A percentile compares a stretch with the other conserved stretches of the same genome.
phyloP scores from a whole-genome alignment of 2,113 vertebrate species.

The Dicentrarchus labrax region DNA sequence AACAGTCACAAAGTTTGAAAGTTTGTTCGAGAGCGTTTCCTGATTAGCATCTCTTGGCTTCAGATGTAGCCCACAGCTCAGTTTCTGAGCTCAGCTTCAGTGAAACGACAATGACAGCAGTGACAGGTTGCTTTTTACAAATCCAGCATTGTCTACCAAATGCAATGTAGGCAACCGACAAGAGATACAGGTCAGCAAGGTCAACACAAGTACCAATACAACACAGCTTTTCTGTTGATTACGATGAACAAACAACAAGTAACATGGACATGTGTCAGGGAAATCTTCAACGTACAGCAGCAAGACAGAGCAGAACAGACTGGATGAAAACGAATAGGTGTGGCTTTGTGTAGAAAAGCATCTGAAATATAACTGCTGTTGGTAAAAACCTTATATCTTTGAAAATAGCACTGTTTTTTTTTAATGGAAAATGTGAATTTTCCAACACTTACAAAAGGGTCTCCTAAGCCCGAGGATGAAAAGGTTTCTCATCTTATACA shows the following conservation, averaged over 20 bases:
- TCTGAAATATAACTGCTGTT: conserved; percentile 41
- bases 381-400: conserved; percentile 53
- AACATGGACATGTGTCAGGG: conserved; percentile 31
- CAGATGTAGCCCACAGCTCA: conserved; percentile 1
- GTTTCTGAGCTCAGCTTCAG: neutral
- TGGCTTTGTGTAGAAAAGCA: conserved; percentile 47
- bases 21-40: conserved; percentile 12
- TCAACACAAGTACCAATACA: conserved; percentile 56
- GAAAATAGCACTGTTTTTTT: conserved; percentile 51
- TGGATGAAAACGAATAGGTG: conserved; percentile 15
- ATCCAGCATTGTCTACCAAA: conserved; percentile 30
- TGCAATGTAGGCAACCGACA: conserved; percentile 30
- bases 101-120: conserved; percentile 28
- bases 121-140: conserved; percentile 29
- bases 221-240: conserved; percentile 30
- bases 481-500: conserved; percentile 2
- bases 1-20: conserved; percentile 11
- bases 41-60: conserved; percentile 25
- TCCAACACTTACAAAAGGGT: conserved; percentile 27
- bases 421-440: neutral
- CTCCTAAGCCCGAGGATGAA: conserved; percentile 13
- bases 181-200: conserved; percentile 43
- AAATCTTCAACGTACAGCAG: conserved; percentile 34
- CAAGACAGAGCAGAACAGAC: conserved; percentile 13
- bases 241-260: conserved; percentile 34